Conservation (phyloP, 1,140 invertebrate species). For the Carcinoscorpius rotundicauda region DNA sequence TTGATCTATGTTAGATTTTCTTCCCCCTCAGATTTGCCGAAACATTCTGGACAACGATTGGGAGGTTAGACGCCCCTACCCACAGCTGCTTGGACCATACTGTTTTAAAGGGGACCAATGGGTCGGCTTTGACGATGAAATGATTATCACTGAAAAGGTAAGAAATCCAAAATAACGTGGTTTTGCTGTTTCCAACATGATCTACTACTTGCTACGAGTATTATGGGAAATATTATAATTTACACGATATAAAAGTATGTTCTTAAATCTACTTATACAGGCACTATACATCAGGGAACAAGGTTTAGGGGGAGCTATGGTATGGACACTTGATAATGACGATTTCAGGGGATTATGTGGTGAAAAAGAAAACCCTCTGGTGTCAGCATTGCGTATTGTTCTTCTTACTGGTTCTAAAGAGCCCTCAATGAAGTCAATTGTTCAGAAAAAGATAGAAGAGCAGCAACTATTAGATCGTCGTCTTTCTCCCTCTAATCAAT, state of each 20-base stretch:
- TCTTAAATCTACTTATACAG: slow-evolving; percentile 47
- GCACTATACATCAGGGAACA: slow-evolving; percentile 73
- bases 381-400: slow-evolving; percentile 15
- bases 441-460: too few species aligned
- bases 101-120: slow-evolving; percentile 76
- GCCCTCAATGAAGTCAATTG: too few species aligned
- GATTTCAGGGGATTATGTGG: slow-evolving; percentile 49
- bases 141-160: slow-evolving; percentile 63
- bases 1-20: too few species aligned
- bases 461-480: too few species aligned
- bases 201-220: too few species aligned
- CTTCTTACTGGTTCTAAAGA: background rate
- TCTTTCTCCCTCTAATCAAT: too few species aligned
- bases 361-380: slow-evolving; percentile 23
- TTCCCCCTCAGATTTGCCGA: slow-evolving; percentile 63
- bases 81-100: slow-evolving; percentile 71
- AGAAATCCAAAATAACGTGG: too few species aligned
- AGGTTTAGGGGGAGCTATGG: slow-evolving; percentile 75
- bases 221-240: too few species aligned
- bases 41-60: slow-evolving; percentile 53
- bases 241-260: background rate
- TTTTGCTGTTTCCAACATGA: too few species aligned
- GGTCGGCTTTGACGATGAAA: slow-evolving; percentile 89
- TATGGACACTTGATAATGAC: slow-evolving; percentile 92
- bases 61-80: slow-evolving; percentile 66